Base-by-base conservation (phyloP, 2,797 vertebrate genomes). In the Eurystomus glaucurus region DNA sequence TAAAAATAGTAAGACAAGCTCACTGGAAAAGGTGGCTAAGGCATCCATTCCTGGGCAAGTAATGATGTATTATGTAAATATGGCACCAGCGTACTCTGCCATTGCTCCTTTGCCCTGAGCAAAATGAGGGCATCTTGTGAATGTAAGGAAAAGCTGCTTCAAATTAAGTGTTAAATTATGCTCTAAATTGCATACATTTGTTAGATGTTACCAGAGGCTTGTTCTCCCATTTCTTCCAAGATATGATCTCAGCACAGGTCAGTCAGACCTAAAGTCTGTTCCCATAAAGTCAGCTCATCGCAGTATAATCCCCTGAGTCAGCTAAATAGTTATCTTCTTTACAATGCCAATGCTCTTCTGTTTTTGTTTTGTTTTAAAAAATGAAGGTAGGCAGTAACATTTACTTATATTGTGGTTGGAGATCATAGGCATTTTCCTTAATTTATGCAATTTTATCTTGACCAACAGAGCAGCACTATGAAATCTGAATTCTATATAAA, bases 121-220 rank as follows among this genome's bases (percentile, higher is more conserved):
- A 86, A 92, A 95, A 86, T 4, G 9, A 89, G 37, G 91, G 10
- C 82, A 93, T 95, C 61, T 81, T 91, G 71, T 78, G 72, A 88
- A 33, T 28, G 25, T 23, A 60, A 10, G 61, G 39, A 52, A 96
- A 88, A 77, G 58, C 70, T 93, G 66, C 70, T 88, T 71, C 85
- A 95, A 93, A 95, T 94, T 93, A 78, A 62, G 68, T 77, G 76
- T 43, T 91, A 91, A 95, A 94, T 88, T 95, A 90, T 94, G 66
- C 92, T 95, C 50, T 87, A 93, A 94, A 86, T 96, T 90, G 33
- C 26, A 58, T 50, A 70, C 33, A 86, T 95, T 94, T 94, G 33
- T 93, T 88, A 92, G 26, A 58, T 15, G 22, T 57, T 91, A 69
- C 82, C 85, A 61, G 41, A 96, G 68, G 78, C 33, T 35, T 85